These are phyloP conservation scores for Lepidostoma basale DNA, from an alignment of 1,140 invertebrate species.

Conservation along the genomic window DNA sequence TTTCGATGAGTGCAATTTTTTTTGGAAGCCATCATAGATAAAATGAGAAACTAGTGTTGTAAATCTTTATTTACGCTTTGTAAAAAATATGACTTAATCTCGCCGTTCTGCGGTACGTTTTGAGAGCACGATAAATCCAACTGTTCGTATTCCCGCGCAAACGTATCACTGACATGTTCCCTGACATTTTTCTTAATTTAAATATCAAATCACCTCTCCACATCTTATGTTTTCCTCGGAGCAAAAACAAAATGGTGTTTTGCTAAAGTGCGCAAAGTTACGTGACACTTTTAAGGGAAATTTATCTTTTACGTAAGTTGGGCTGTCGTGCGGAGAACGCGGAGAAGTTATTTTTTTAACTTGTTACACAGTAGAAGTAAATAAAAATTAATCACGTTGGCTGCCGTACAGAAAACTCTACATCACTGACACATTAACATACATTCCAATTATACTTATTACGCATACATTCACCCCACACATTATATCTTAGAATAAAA, in stretches of 20 bases:
- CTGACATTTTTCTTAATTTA: conserved; percentile 33
- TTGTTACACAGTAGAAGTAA: too few species aligned
- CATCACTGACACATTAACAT: too few species aligned
- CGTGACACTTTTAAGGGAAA: conserved; percentile 1
- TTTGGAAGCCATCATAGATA: not conserved
- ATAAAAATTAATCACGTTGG: too few species aligned
- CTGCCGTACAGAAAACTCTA: too few species aligned
- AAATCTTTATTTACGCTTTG: not conserved
- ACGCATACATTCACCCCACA: too few species aligned
- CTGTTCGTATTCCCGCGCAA: not conserved
- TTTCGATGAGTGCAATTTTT: not conserved
- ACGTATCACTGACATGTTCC: conserved; percentile 8
- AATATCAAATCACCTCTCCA: conserved; percentile 23
- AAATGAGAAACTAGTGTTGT: not conserved
- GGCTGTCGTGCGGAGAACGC: not conserved
- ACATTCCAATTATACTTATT: too few species aligned
- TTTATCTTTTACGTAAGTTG: conserved; percentile 4
- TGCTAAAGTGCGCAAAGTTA: not conserved
- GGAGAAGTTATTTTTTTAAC: not conserved
- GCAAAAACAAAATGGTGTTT: conserved; percentile 18
- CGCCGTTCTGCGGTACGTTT: not conserved
- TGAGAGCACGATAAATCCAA: not conserved
- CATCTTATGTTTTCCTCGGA: not conserved
- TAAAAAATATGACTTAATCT: not conserved
- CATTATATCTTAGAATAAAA: too few species aligned